Evolutionary conservation across 2,888 invertebrate genomes (phyloP).

Genomic region (Notodonta dromedarius): DNA sequence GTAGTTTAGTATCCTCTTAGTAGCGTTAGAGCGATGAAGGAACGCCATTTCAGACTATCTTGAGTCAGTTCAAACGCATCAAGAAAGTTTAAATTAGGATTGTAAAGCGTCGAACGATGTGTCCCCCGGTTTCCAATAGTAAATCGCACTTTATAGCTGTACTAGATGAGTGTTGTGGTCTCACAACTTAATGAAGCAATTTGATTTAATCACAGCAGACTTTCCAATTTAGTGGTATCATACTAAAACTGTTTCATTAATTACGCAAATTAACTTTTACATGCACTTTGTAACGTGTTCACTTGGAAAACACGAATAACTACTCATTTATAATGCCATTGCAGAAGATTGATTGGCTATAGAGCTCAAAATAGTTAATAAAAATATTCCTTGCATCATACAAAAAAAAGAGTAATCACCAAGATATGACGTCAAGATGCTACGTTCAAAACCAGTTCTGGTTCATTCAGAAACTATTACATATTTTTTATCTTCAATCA

Average conservation of each 20-base stretch:
- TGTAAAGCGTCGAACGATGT: background rate
- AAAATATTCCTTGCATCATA: no score
- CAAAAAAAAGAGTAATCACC: slow-evolving; percentile 1
- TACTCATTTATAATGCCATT: background rate
- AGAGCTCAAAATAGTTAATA: no score
- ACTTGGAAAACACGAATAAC: background rate
- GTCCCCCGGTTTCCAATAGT: background rate
- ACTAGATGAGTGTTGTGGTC: slow-evolving; percentile 33
- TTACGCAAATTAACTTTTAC: slow-evolving; percentile 21
- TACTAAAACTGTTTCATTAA: slow-evolving; percentile 22
- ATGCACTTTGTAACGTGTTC: background rate
- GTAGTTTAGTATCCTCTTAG: no score
- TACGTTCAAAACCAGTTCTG: slow-evolving; percentile 43
- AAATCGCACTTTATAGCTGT: background rate
- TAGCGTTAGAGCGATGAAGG: no score
- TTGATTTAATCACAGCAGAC: slow-evolving; percentile 38
- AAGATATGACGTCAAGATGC: slow-evolving; percentile 32
- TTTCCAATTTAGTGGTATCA: slow-evolving; percentile 37
- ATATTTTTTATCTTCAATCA: slow-evolving; percentile 40
- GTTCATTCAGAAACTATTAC: slow-evolving; percentile 49
- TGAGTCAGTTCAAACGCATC: background rate
- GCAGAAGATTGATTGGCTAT: background rate
- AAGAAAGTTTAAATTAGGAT: background rate
- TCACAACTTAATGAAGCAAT: slow-evolving; percentile 38
- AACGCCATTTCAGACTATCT: background rate